Evolutionary conservation across 2,797 vertebrate species (phyloP), one percentile per base, ranked within the genome.

Genomic region (Mastacembelus armatus): DNA sequence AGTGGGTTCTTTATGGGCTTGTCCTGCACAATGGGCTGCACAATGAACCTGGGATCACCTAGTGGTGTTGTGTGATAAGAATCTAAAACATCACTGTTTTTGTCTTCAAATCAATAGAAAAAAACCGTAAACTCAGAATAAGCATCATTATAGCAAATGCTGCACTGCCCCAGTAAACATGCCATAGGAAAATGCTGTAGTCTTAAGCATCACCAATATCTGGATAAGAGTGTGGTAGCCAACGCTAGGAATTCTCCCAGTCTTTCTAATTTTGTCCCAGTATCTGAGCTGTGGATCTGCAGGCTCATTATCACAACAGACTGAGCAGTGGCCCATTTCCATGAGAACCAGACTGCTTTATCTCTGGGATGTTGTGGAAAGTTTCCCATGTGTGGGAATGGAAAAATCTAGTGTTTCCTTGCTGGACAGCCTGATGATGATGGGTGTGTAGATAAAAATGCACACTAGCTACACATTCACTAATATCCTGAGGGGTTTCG

Each of bases 381-480:
- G 22, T 78, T 82, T 70, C 51, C 24, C 1, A 9, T 71, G 27
- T 62, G 80, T 88, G 85, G 85, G 90, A 91, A 90, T 15, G 84
- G 87, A 86, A 90, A 85, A 66, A 79, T 54, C 56, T 49, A n/a
- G 39, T 16, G 18, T 18, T 47, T 69, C 66, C 63, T 14, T 2
- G 3, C 38, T 33, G 55, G 24, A 12, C 56, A 33, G 3, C 1
- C 47, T 19, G 51, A 63, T 8, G 55, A 27, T 10, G 63, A 38
- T 39, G 3, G 4, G 16, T 44, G 52, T 68, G 66, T 32, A 65
- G 48, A 74, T 54, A 30, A 18, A 42, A 29, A 74, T 8, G 16
- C 3, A 11, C 10, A n/a, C 15, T 19, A 61, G 11, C 19, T 39
- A 35, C 35, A 54, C 7, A 43, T 15, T 57, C 21, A 29, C 50